These are phyloP conservation scores for Ciconia nigra DNA, from an alignment of 2,797 vertebrate genomes.

Conservation along the genomic window DNA sequence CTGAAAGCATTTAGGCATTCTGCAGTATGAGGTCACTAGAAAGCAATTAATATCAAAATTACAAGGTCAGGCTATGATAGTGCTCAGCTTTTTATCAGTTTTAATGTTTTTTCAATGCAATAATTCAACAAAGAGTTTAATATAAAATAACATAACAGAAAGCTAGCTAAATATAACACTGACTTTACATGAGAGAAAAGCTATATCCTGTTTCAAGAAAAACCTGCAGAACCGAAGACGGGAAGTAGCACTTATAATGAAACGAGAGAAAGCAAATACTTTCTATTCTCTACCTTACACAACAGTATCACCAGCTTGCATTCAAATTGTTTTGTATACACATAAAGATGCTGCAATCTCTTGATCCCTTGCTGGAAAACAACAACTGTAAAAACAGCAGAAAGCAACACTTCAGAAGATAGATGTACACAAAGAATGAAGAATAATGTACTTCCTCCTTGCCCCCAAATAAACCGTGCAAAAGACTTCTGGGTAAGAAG, in stretches of 20 bases:
- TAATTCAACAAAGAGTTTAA: neutral
- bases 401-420: neutral
- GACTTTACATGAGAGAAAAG: neutral
- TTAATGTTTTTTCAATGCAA: neutral
- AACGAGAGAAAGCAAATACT: neutral
- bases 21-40: neutral
- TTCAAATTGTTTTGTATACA: neutral
- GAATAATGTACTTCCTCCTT: neutral
- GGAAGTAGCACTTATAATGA: neutral
- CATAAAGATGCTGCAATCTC: neutral
- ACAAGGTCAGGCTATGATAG: neutral
- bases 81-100: neutral
- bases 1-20: neutral
- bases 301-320: neutral
- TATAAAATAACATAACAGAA: neutral
- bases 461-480: neutral
- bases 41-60: neutral
- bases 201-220: neutral
- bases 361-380: neutral
- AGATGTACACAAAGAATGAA: neutral
- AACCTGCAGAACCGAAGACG: neutral
- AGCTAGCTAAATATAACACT: neutral
- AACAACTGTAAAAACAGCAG: neutral
- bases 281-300: neutral
- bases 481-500: neutral